Percentiles rank a stretch among this genome's conserved stretches.
Conservation (phyloP, 2,113 vertebrate genomes). For the Struthidea cinerea region DNA sequence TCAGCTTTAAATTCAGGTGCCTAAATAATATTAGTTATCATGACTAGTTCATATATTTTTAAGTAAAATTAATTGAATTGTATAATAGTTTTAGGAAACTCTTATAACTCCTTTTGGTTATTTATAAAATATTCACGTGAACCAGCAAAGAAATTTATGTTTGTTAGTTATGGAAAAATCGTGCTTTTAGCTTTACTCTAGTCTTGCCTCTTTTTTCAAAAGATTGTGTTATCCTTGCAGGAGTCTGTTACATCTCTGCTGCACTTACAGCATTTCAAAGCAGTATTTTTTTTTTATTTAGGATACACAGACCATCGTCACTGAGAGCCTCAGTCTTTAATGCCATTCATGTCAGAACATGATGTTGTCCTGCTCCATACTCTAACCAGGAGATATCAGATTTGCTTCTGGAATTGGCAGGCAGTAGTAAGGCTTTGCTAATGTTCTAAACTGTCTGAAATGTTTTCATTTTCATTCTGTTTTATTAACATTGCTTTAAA, state of each 20-base stretch:
- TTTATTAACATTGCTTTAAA: neutral
- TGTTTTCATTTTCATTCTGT: neutral
- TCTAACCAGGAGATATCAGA: neutral
- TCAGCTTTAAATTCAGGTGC: neutral
- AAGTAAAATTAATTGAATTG: neutral
- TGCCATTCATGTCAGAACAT: neutral
- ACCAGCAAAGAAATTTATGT: neutral
- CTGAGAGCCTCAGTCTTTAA: neutral
- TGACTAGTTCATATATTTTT: neutral
- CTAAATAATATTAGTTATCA: neutral
- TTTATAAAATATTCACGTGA: neutral
- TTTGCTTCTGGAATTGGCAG: neutral
- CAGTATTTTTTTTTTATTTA: neutral
- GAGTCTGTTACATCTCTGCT: neutral
- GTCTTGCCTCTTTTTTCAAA: neutral
- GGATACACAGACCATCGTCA: neutral
- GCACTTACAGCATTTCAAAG: neutral
- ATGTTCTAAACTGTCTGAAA: neutral
- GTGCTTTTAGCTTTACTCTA: neutral
- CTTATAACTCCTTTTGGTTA: neutral
- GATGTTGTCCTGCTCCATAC: accelerated
- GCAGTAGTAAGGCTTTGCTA: neutral
- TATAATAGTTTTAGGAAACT: neutral
- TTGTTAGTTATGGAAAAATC: neutral
- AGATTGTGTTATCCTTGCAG: neutral